A percentile compares a stretch with the other conserved stretches of the same genome.
Evolutionary conservation across 2,113 vertebrate genomes (phyloP).

Genomic region (Clupea harengus): DNA sequence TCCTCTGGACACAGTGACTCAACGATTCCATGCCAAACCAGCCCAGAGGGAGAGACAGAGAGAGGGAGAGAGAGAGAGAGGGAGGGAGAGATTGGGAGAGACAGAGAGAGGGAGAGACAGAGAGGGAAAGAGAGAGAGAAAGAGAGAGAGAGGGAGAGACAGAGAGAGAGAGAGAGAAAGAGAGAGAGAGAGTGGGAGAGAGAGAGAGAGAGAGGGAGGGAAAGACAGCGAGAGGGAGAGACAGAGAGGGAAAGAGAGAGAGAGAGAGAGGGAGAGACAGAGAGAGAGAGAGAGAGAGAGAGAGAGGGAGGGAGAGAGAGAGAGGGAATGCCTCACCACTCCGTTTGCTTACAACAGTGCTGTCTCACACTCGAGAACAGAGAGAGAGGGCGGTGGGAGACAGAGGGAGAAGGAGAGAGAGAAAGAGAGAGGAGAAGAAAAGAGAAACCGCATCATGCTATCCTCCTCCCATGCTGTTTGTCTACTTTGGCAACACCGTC

Average conservation of each 20-base stretch:
- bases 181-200: background rate
- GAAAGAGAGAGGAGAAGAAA: background rate
- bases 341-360: background rate
- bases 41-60: background rate
- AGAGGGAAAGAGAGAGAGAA: background rate
- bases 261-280: background rate
- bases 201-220: background rate
- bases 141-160: background rate
- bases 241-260: background rate
- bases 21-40: slow-evolving; percentile 3
- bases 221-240: background rate
- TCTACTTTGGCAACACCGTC: background rate
- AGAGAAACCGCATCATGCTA: background rate
- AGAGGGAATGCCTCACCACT: background rate
- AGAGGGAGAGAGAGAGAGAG: background rate
- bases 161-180: background rate
- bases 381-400: background rate
- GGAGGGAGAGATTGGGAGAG: background rate
- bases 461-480: background rate
- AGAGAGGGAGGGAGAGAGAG: background rate
- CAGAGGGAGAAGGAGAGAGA: background rate
- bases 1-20: background rate
- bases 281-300: background rate
- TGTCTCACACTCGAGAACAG: background rate
- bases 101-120: background rate